Evolutionary conservation across 2,113 vertebrate genomes (phyloP), one percentile per base, ranked within the genome.

Genomic region (Dipodomys stephensi): DNA sequence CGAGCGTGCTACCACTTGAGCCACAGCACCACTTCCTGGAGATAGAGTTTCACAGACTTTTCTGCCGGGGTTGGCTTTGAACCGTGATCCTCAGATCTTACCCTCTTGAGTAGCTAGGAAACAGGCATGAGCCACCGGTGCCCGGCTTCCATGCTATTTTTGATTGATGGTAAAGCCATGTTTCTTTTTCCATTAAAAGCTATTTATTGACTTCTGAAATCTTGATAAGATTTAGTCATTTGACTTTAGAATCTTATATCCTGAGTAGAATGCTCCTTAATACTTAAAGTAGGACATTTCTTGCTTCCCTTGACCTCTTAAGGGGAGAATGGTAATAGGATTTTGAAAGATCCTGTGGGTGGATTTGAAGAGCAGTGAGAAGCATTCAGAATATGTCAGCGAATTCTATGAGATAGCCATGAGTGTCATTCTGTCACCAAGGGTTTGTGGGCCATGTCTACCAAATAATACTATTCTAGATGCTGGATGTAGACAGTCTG

Each of bases 131-230:
- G 39, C 39, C 39, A 39, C 39, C 39, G 39, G 39, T 39, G 39
- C 39, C 39, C 39, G 39, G 39, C 39, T 39, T 39, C 39, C 39
- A 39, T 39, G 15, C 53, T 57, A 65, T 79, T 82, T 65, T 71
- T 57, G 53, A 93, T 32, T 81, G 72, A 60, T 39, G 76, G 73
- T 77, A 68, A 94, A 88, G 28, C 8, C 77, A 2, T 32, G 2
- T 73, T 85, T 90, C 10, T 57, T 81, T 79, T 82, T 57, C n/a
- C 62, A 49, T 49, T 83, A 76, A 90, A 53, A 85, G 28, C 23
- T 74, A 18, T 44, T 86, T 77, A 79, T 62, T 94, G 44, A 86
- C 62, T 94, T 88, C 12, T 57, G 65, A 95, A 80, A 69, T 94
- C 77, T 18, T 89, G 67, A 46, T 92, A 81, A 83, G 23, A 49